A percentile compares a stretch with the other conserved stretches of the same genome.
Conservation (phyloP, 2,888 invertebrate species). For the Tyria jacobaeae region DNA sequence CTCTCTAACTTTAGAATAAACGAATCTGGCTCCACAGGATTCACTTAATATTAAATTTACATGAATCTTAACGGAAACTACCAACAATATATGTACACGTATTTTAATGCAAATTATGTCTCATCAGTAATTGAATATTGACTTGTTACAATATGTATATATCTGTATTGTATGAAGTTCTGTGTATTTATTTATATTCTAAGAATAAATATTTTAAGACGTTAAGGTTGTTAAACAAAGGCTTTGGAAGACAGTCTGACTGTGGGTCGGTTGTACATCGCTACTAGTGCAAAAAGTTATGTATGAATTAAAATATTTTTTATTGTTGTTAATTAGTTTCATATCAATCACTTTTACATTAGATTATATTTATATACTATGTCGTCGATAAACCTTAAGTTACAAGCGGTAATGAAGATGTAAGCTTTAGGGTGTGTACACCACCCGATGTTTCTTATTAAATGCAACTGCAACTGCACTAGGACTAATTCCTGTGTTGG, state of each 20-base stretch:
- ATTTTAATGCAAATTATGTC: conserved; percentile 12
- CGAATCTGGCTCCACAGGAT: not conserved
- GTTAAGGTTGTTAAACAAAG: not conserved
- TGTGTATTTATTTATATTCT: conserved; percentile 3
- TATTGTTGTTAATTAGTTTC: too few species aligned
- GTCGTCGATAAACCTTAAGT: too few species aligned
- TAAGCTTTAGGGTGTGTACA: too few species aligned
- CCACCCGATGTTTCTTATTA: too few species aligned
- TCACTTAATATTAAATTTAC: conserved; percentile 10
- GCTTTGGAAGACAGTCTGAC: not conserved
- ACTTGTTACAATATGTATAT: not conserved
- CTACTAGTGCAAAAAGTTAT: too few species aligned
- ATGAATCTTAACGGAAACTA: conserved; percentile 3
- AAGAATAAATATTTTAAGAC: not conserved
- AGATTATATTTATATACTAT: too few species aligned
- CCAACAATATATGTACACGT: not conserved
- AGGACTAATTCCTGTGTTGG: too few species aligned
- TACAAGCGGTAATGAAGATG: too few species aligned
- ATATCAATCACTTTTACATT: too few species aligned
- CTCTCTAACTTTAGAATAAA: not conserved
- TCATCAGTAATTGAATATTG: conserved; percentile 10
- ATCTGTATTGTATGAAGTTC: not conserved
- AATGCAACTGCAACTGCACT: too few species aligned
- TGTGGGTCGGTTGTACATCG: too few species aligned
- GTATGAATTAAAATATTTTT: too few species aligned